Percentiles rank a stretch among this genome's conserved stretches.
Conservation (phyloP, 2,888 invertebrate genomes). For the Cremastinae sp. region DNA sequence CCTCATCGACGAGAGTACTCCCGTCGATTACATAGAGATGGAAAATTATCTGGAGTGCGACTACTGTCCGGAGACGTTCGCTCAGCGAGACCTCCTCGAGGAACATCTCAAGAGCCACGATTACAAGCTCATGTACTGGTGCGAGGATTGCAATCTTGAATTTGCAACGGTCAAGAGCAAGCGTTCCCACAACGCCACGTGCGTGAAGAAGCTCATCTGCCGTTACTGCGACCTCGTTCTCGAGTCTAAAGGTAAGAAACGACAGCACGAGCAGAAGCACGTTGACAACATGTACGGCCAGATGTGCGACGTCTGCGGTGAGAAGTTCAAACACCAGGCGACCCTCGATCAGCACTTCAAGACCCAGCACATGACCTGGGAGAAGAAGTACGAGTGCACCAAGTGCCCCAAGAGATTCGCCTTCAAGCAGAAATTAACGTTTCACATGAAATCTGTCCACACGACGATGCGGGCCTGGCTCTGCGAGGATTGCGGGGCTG, state of each 20-base stretch:
- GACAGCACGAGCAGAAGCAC: constrained; percentile 79
- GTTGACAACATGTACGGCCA: constrained; percentile 76
- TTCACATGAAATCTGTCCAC: constrained; percentile 78
- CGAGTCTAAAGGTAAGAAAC: constrained; percentile 77
- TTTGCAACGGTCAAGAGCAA: constrained; percentile 76
- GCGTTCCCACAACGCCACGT: constrained; percentile 73
- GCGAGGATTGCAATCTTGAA: constrained; percentile 76
- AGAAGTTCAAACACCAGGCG: constrained; percentile 78
- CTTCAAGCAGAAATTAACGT: constrained; percentile 77
- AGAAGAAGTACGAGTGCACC: constrained; percentile 77
- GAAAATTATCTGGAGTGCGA: constrained; percentile 75
- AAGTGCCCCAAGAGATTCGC: constrained; percentile 79
- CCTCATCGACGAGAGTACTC: constrained; percentile 65
- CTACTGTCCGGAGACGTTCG: constrained; percentile 74
- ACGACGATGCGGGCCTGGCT: constrained; percentile 76
- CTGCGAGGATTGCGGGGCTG: constrained; percentile 79
- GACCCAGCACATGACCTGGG: constrained; percentile 77
- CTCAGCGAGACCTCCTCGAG: constrained; percentile 70
- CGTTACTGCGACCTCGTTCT: constrained; percentile 73
- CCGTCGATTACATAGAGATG: constrained; percentile 66
- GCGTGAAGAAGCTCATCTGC: constrained; percentile 75
- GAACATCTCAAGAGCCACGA: constrained; percentile 77
- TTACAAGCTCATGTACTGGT: constrained; percentile 75
- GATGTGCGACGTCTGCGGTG: constrained; percentile 77
- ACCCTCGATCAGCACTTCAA: constrained; percentile 79